These are phyloP conservation scores for Microctonus brassicae DNA, from an alignment of 2,888 invertebrate genomes.

Conservation along the genomic window DNA sequence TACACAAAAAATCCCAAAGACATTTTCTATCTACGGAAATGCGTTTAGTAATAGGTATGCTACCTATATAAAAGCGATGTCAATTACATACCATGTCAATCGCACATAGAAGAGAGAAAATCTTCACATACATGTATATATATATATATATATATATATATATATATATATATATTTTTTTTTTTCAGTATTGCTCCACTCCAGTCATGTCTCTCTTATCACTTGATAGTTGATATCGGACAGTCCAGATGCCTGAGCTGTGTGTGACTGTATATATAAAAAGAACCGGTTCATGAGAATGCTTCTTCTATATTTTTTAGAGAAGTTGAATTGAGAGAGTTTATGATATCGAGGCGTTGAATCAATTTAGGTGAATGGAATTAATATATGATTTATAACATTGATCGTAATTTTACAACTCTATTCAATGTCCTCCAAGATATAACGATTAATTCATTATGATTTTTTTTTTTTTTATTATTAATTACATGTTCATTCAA, in stretches of 20 bases:
- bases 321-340: neutral
- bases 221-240: constrained; percentile 18
- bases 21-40: constrained; percentile 1
- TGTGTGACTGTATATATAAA: neutral
- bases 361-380: constrained; percentile 1
- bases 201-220: constrained; percentile 20
- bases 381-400: neutral
- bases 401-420: neutral
- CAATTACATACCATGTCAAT: constrained; percentile 8
- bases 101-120: constrained; percentile 2
- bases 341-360: neutral
- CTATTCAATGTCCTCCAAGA: neutral
- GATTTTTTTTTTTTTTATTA: too few species aligned
- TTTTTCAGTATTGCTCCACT: constrained; percentile 13
- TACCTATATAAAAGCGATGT: constrained; percentile 13
- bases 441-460: neutral
- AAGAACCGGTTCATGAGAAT: neutral
- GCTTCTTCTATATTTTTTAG: neutral
- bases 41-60: neutral
- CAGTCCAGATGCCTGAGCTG: constrained; percentile 2
- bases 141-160: too few species aligned
- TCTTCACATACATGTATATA: too few species aligned
- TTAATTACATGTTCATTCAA: neutral
- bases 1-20: neutral
- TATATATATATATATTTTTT: too few species aligned